Base-by-base conservation (phyloP, 30 jellyfish, hydroid and myxozoan species). In the Cassiopea xamachana region DNA sequence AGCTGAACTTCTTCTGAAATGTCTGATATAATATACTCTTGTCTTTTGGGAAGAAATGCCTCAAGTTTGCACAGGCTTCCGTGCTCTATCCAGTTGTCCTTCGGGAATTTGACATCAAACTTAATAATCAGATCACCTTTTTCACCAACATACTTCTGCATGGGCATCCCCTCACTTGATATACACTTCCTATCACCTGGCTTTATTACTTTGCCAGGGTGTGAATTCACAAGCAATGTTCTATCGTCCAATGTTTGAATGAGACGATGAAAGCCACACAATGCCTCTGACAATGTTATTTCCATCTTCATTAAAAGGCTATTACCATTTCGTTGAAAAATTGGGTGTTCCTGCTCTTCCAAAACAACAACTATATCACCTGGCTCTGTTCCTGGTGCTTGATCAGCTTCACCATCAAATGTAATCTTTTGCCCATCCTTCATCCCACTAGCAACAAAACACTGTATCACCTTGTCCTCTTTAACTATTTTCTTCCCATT, bases 321-420 rank as follows among this genome's bases (percentile, higher is more conserved):
- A 67, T 46, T 73, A 59, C 98, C 98, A 60, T 84, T 84, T 49
- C 99, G 77, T 75, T 88, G 88, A 83, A 92, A 96, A 10, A 84
- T 79, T 46, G 85, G 87, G 75, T 96, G 97, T 59, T 92, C 98
- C 68, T 92, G 93, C 85, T 96, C 98, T 92, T 96, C 99, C 0
- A 96, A 77, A 13, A 96, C 97, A 51, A 96, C 90, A 19, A 96
- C 90, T 16, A 96, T 91, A 75, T 96, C 98, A 46, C 99, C 99
- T 46, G 99, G 99, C 51, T 96, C 99, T 27, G 91, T 92, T 48
- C 89, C 91, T 19, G 99, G 99, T 64, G 98, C 97, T 76, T 92
- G 98, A 81, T 96, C 99, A 2, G 98, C 99, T 59, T 96, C 99
- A 5, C 94, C 97, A 1, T n/a, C 14, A 71, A 96, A 92, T 45